Percentiles rank a stretch among this genome's conserved stretches.
phyloP scores from a whole-genome alignment of 2,797 vertebrate species.

The Pyrocephalus nanus region DNA sequence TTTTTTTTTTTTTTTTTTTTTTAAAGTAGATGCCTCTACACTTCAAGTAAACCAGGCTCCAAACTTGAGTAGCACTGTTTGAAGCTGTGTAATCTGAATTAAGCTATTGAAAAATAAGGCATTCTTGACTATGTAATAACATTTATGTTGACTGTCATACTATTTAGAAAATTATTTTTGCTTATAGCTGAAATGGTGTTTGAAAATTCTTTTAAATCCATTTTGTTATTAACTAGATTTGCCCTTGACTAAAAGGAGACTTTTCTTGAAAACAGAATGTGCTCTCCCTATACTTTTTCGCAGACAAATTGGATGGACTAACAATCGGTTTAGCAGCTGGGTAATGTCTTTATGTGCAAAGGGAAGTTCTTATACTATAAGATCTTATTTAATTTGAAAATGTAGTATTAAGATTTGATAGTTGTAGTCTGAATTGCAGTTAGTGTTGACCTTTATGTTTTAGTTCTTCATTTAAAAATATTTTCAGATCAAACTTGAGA shows the following conservation, averaged over 20 bases:
- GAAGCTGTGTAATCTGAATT: not conserved
- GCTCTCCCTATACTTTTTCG: not conserved
- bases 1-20: not conserved
- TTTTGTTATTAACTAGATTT: constrained; percentile 30
- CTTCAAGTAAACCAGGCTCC: not conserved
- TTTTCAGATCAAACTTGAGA: not conserved
- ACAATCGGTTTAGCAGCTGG: not conserved
- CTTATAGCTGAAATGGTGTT: not conserved
- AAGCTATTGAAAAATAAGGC: not conserved
- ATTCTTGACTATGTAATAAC: not conserved
- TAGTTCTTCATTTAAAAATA: not conserved
- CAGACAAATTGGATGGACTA: not conserved
- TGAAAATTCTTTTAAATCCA: not conserved
- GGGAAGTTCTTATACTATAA: not conserved
- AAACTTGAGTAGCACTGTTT: not conserved
- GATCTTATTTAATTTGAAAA: constrained; percentile 26
- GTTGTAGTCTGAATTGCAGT: not conserved
- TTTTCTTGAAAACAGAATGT: not conserved
- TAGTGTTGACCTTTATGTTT: not conserved
- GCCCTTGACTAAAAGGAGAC: constrained; percentile 22
- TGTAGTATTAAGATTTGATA: not conserved
- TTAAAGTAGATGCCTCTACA: not conserved
- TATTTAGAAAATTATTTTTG: not conserved
- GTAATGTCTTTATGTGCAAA: not conserved
- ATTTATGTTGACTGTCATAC: not conserved